Percentiles rank a stretch among this genome's conserved stretches.
These are phyloP conservation scores for Eupleurogrammus muticus DNA, from an alignment of 2,797 vertebrate species.

Conservation along the genomic window DNA sequence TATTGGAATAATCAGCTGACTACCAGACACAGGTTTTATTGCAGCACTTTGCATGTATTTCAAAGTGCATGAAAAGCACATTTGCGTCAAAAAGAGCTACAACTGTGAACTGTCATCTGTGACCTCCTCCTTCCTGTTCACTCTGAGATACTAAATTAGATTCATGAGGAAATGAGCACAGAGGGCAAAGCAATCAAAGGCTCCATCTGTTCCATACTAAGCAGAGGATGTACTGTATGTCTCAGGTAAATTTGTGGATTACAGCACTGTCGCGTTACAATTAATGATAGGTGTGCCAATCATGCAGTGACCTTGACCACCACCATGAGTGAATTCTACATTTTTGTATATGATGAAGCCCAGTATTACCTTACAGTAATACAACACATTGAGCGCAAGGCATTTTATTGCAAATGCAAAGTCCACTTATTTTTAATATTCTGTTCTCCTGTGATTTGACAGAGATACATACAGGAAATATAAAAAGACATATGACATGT, in stretches of 20 bases:
- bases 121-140: constrained; percentile 31
- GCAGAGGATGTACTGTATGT: constrained; percentile 38
- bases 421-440: constrained; percentile 23
- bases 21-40: too few relatives aligned
- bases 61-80: constrained; percentile 17
- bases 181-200: constrained; percentile 65
- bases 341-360: not conserved
- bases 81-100: constrained; percentile 19
- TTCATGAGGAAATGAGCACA: constrained; percentile 61
- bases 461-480: not conserved
- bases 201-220: constrained; percentile 63
- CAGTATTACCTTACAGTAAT: too few relatives aligned
- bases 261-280: constrained; percentile 30
- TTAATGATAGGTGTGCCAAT: constrained; percentile 43
- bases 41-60: not conserved
- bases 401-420: constrained; percentile 16
- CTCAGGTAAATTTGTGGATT: constrained; percentile 59
- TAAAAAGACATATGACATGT: too few relatives aligned
- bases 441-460: constrained; percentile 12
- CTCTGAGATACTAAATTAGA: constrained; percentile 58
- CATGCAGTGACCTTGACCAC: constrained; percentile 56
- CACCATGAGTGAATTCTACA: constrained; percentile 37
- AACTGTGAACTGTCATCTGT: constrained; percentile 21
- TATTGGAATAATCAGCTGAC: not conserved
- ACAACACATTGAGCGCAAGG: too few relatives aligned